Evolutionary conservation across 2,797 vertebrate species (phyloP).

Genomic region (Decapterus maruadsi): DNA sequence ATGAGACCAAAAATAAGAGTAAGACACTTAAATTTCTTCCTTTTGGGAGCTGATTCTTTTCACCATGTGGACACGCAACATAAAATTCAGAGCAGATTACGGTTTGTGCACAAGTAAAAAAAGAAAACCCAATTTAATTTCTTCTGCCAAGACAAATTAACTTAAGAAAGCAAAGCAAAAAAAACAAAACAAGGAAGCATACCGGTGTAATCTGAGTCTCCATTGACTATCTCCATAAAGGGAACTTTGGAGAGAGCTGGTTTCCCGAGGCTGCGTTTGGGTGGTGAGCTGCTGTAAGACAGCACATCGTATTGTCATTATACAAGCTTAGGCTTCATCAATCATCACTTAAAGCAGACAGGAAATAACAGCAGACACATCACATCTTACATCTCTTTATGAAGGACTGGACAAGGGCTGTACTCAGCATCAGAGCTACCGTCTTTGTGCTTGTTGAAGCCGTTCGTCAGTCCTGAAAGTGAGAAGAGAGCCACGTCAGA

Average conservation of each 20-base stretch:
- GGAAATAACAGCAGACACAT: not conserved
- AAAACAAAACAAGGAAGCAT: not conserved
- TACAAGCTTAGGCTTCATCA: not conserved
- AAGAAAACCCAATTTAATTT: no score
- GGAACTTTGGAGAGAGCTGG: conserved; percentile 93
- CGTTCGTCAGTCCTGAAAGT: conserved; percentile 90
- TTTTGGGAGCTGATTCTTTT: no score
- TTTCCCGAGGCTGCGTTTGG: conserved; percentile 94
- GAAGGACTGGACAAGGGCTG: conserved; percentile 85
- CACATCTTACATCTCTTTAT: conserved; percentile 89
- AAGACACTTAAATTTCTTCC: not conserved
- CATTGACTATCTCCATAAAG: conserved; percentile 91
- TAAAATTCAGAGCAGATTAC: not conserved
- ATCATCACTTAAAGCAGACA: not conserved
- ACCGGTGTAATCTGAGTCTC: conserved; percentile 90
- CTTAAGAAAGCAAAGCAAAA: not conserved
- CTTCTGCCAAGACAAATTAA: no score
- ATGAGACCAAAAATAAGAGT: not conserved
- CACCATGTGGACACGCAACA: not conserved
- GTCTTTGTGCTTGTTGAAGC: conserved; percentile 89
- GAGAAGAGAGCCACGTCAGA: conserved; percentile 16
- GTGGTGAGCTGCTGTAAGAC: conserved; percentile 85
- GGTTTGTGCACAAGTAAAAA: not conserved
- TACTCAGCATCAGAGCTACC: conserved; percentile 89
- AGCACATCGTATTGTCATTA: conserved; percentile 17